phyloP scores from a whole-genome alignment of 2,888 invertebrate species.

The Neoascia interrupta region DNA sequence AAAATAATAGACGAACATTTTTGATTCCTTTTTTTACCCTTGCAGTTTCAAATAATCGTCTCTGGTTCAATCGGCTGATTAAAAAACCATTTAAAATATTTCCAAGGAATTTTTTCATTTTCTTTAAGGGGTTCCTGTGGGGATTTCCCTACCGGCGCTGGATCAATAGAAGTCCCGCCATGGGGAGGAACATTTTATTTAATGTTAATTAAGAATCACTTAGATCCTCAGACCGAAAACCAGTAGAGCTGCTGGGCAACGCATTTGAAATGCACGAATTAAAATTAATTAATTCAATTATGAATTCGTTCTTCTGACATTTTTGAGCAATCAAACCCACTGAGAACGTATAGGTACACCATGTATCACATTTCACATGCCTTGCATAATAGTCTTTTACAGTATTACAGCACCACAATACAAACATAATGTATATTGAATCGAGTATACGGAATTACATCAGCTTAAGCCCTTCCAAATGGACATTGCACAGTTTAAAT shows the following conservation, averaged over 20 bases:
- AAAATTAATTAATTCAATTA: slow-evolving; percentile 15
- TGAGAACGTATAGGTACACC: no score
- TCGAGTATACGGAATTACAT: neutral
- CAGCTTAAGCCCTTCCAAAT: neutral
- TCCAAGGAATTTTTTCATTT: slow-evolving; percentile 25
- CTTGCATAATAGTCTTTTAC: neutral
- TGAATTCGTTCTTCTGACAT: neutral
- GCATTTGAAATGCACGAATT: neutral
- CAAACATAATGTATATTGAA: neutral
- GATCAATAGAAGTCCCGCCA: slow-evolving; percentile 2
- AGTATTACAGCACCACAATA: neutral
- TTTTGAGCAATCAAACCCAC: neutral
- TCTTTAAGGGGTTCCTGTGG: neutral
- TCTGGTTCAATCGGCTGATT: slow-evolving; percentile 18
- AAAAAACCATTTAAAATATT: slow-evolving; percentile 26
- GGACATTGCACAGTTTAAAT: neutral
- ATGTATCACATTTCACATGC: neutral
- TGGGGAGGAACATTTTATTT: neutral
- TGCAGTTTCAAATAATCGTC: neutral
- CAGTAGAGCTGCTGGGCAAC: neutral
- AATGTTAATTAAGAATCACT: slow-evolving; percentile 34
- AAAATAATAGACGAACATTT: no score
- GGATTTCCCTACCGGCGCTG: neutral
- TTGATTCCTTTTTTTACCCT: no score
- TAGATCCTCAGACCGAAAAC: neutral